Evolutionary conservation across 2,888 invertebrate genomes (phyloP), one percentile per base, ranked within the genome.

Genomic region (Eulithis testata): DNA sequence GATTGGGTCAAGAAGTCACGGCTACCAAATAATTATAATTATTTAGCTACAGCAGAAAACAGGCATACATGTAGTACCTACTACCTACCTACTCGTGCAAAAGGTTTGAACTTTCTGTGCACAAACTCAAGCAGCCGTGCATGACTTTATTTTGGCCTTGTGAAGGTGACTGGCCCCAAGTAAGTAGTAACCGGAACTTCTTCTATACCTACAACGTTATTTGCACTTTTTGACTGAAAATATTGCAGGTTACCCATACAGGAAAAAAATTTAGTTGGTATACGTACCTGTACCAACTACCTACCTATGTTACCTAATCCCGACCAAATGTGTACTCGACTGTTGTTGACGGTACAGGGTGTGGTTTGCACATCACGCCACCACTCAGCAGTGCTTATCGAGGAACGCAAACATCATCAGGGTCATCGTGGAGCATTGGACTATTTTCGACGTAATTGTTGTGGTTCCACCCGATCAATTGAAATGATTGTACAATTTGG

Each of bases 131-230:
- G 77, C 78, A 81, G 11, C 65, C 66, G 60, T 63, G 60, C 59
- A 45, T 58, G 47, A 69, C 72, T 76, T 68, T 68, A 74, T 75
- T 69, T 72, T 76, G 78, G 77, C 84, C 86, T 86, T 85, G 82
- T 62, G 69, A 73, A 84, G 82, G 82, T 83, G 80, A 86, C 66
- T 82, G 83, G 75, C 78, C 83, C 73, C 69, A 70, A 69, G 11
- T 37, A 60, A 21, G 51, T 55, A 63, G 58, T 37, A 72, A 69
- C 73, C 72, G 73, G 69, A 71, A 70, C 67, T 50, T 52, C 45
- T 65, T 62, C 59, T 63, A 59, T 63, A 65, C 63, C n/a, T 21
- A 21, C 21, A 59, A 59, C 56, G 62, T 65, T 70, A 66, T 67
- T 69, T 70, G 65, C 66, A 66, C 58, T 54, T 62, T 55, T 60